A percentile compares a stretch with the other conserved stretches of the same genome.
Conservation (phyloP, 2,113 vertebrate genomes). For the Lagopus muta region DNA sequence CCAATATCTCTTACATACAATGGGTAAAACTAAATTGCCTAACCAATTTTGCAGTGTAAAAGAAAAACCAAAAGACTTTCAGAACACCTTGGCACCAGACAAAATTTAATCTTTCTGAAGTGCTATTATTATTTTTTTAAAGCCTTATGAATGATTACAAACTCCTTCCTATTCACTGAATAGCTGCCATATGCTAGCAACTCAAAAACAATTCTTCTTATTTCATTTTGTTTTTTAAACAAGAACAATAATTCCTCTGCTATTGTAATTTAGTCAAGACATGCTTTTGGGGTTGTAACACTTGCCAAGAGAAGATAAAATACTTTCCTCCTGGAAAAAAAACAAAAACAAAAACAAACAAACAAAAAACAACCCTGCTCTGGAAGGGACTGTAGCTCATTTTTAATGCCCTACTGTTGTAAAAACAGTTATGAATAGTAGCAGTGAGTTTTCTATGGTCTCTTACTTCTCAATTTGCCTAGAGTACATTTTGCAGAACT, state of each 20-base stretch:
- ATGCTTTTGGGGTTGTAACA: not conserved
- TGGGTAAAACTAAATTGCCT: not conserved
- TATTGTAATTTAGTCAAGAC: not conserved
- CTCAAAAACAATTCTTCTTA: not conserved
- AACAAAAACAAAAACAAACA: not conserved
- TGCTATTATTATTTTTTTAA: not conserved
- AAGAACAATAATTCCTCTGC: not conserved
- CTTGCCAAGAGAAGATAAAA: not conserved
- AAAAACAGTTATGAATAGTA: not conserved
- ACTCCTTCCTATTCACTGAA: not conserved
- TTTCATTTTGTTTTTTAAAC: not conserved
- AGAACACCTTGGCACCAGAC: not conserved
- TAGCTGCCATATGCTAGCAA: not conserved
- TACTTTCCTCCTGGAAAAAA: not conserved
- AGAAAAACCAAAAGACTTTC: not conserved
- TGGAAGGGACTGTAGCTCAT: not conserved
- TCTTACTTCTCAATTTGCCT: not conserved
- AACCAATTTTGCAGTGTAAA: not conserved
- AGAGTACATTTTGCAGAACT: not conserved
- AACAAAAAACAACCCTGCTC: not conserved
- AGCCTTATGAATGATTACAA: not conserved
- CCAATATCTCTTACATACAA: not conserved
- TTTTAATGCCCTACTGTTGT: not conserved
- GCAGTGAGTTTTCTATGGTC: not conserved
- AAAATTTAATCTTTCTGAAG: not conserved